Percentiles rank a stretch among this genome's conserved stretches.
phyloP scores from a whole-genome alignment of 2,797 vertebrate genomes.

The Cottoperca gobio region DNA sequence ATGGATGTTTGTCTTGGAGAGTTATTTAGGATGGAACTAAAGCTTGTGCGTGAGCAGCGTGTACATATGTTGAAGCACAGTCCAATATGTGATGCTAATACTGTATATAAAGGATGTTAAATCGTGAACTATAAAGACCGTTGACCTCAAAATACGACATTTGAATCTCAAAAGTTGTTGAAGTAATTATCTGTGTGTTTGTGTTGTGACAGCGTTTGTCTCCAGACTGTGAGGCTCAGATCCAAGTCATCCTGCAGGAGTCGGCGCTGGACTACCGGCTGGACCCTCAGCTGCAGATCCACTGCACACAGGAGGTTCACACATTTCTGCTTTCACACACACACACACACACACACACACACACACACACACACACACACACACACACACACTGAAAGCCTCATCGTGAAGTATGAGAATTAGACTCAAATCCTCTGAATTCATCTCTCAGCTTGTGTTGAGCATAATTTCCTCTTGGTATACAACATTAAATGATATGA shows the following conservation, averaged over 20 bases:
- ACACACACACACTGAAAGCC: not conserved
- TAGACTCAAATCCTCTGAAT: no score
- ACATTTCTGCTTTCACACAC: not conserved
- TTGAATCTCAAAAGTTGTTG: not conserved
- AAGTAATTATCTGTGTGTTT: no score
- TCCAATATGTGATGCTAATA: not conserved
- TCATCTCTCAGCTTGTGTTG: no score
- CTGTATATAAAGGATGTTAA: not conserved
- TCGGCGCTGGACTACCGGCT: constrained; percentile 97
- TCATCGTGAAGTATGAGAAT: not conserved
- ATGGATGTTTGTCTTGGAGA: no score
- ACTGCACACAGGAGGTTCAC: constrained; percentile 93
- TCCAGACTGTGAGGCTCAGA: constrained; percentile 97
- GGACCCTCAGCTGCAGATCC: constrained; percentile 96
- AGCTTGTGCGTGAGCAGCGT: no score
- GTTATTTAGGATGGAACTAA: no score
- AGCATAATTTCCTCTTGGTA: no score
- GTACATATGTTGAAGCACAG: no score
- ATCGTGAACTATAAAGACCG: not conserved
- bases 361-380: not conserved
- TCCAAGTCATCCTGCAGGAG: constrained; percentile 95
- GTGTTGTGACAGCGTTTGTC: constrained; percentile 88
- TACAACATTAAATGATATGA: no score
- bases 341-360: not conserved
- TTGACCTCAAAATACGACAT: not conserved